A percentile compares a stretch with the other conserved stretches of the same genome.
Conservation (phyloP, 2,888 invertebrate genomes). For the Drosophila falleni region DNA sequence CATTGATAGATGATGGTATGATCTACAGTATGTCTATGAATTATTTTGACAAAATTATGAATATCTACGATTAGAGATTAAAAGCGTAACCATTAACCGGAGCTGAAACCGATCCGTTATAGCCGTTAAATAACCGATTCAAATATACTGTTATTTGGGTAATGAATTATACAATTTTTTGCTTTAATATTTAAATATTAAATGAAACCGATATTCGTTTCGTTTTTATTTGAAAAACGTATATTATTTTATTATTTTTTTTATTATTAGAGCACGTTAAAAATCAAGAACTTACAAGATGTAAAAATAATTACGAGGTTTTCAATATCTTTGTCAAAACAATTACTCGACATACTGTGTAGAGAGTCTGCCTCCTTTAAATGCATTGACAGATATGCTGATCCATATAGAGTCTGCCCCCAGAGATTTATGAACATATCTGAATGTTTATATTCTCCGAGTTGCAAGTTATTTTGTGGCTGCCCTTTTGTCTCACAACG, state of each 20-base stretch:
- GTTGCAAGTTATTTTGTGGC: slow-evolving; percentile 22
- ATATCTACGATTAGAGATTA: too few species aligned
- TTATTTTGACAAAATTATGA: not conserved
- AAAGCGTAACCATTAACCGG: too few species aligned
- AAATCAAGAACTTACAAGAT: too few species aligned
- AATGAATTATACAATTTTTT: too few species aligned
- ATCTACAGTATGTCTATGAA: not conserved
- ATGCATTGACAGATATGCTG: slow-evolving; percentile 13
- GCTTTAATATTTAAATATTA: too few species aligned
- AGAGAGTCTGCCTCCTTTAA: not conserved
- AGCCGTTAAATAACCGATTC: too few species aligned
- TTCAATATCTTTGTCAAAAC: not conserved
- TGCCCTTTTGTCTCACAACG: slow-evolving; percentile 50
- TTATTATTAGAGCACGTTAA: too few species aligned
- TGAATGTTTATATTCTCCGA: slow-evolving; percentile 40
- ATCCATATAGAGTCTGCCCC: slow-evolving; percentile 5
- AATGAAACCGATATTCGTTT: too few species aligned
- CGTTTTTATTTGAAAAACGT: too few species aligned
- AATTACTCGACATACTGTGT: not conserved
- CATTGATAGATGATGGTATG: not conserved
- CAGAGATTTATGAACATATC: slow-evolving; percentile 23
- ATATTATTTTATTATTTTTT: too few species aligned
- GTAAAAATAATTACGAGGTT: not conserved
- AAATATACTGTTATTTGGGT: too few species aligned
- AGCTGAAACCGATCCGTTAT: too few species aligned